A percentile compares a stretch with the other conserved stretches of the same genome.
phyloP scores from a whole-genome alignment of 2,797 vertebrate genomes.

The Gadopsis marmoratus region DNA sequence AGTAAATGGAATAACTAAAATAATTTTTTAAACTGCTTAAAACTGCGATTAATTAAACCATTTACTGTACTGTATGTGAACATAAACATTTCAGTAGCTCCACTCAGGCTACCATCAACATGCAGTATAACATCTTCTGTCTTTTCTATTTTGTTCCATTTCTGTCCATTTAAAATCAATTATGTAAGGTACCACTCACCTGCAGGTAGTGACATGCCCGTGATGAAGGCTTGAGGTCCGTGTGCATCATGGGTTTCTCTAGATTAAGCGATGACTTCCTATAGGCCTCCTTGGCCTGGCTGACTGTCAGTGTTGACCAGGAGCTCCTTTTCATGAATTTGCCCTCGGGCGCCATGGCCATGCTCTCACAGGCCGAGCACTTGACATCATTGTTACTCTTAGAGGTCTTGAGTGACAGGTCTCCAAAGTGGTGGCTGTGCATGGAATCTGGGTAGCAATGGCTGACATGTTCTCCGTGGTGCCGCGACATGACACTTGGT shows the following conservation, averaged over 20 bases:
- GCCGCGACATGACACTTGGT: constrained; percentile 90
- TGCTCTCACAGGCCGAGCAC: constrained; percentile 95
- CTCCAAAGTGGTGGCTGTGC: constrained; percentile 92
- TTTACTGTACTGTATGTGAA: not conserved
- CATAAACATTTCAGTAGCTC: not conserved
- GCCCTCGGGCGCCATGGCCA: constrained; percentile 92
- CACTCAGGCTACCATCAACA: not conserved
- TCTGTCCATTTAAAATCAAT: not conserved
- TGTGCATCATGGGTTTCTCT: constrained; percentile 94
- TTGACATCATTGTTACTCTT: constrained; percentile 99
- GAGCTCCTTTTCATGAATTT: constrained; percentile 99
- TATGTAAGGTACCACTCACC: constrained; percentile 80
- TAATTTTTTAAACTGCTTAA: not conserved
- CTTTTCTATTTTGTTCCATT: not conserved
- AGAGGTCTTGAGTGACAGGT: constrained; percentile 95
- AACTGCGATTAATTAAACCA: not conserved
- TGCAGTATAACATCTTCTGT: not conserved
- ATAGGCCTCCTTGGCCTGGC: constrained; percentile 99
- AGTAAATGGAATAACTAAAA: not conserved
- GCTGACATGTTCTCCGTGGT: constrained; percentile 88
- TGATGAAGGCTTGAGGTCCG: constrained; percentile 91
- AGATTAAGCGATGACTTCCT: constrained; percentile 97
- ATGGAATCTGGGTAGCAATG: constrained; percentile 94
- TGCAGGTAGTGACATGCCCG: constrained; percentile 97
- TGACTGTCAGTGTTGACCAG: constrained; percentile 98